Conservation (phyloP, 2,888 invertebrate genomes). For the Heliconius cydno region DNA sequence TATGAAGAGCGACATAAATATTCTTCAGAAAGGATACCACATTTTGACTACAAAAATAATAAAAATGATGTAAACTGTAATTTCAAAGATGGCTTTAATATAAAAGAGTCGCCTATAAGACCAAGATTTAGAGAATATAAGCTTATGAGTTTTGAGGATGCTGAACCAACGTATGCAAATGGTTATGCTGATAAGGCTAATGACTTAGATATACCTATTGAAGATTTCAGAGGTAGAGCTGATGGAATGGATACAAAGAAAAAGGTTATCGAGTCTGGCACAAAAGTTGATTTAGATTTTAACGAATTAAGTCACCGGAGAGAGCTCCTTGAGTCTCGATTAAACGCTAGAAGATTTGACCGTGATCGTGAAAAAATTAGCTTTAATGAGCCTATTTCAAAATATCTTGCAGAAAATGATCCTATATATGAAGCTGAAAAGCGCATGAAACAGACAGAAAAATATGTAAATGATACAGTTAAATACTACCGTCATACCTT, state of each 20-base stretch:
- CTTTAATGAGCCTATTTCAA: constrained; percentile 70
- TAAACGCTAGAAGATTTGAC: constrained; percentile 84
- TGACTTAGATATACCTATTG: constrained; percentile 64
- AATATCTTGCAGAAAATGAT: constrained; percentile 78
- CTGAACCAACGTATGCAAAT: constrained; percentile 79
- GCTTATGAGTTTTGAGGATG: constrained; percentile 78
- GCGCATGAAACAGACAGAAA: constrained; percentile 79
- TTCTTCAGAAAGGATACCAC: constrained; percentile 63
- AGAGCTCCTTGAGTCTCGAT: constrained; percentile 89
- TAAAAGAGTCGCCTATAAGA: constrained; percentile 84
- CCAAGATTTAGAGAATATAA: constrained; percentile 85
- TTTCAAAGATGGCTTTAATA: constrained; percentile 71
- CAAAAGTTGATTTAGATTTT: constrained; percentile 73
- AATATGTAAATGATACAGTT: constrained; percentile 83
- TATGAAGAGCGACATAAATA: constrained; percentile 85
- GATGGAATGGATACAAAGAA: constrained; percentile 87
- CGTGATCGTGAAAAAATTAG: constrained; percentile 69
- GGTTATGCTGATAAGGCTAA: constrained; percentile 66
- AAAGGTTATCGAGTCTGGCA: constrained; percentile 74
- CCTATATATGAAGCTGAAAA: constrained; percentile 76
- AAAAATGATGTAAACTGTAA: constrained; percentile 74
- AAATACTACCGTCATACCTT: constrained; percentile 83
- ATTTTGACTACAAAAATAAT: constrained; percentile 78
- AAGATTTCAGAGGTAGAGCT: constrained; percentile 83
- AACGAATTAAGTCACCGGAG: constrained; percentile 88